Evolutionary conservation across 1,140 invertebrate species (phyloP), one percentile per base, ranked within the genome.

Genomic region (Scaptomyza montana): DNA sequence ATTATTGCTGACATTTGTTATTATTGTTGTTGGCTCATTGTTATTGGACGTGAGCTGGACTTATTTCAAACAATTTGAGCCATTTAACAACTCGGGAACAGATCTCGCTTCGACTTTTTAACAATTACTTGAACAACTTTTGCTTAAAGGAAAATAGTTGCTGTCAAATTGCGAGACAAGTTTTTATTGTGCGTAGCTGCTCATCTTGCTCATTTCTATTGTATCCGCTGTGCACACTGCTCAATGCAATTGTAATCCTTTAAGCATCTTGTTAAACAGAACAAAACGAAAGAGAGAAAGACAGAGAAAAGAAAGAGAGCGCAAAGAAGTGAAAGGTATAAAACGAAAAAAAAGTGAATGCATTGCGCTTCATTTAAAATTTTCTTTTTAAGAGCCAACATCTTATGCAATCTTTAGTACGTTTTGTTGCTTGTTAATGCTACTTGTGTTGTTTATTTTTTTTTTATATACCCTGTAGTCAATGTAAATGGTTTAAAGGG

Each of bases 311-410:
- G 30, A 12, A 8, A 1, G 56, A 16, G 25, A 45, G 41, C 12
- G 9, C 9, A 39, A n/a, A 39, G 33, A 39, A 10, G 51, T 19
- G 30, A 25, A 43, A 43, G 9, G 21, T 25, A 51, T 12, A 50
- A 21, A 49, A 33, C 0, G 16, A 28, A 62, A 62, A 77, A 67
- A 33, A 33, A 33, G 30, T 33, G 77, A 80, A 80, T 80, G 78
- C 78, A 80, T 73, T 80, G 78, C 78, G 78, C 78, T 81, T 81
- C 78, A 81, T 81, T 81, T 81, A 81, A 81, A 81, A 81, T 81
- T 74, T 77, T 47, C 55, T 72, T 80, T 78, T 78, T 60, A 78
- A 73, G 61, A 66, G 68, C 60, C 70, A 63, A 51, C 68, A 55
- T 68, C 43, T 56, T 66, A 47, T 68, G 59, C 66, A n/a, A 36